Evolutionary conservation across 2,888 invertebrate species (phyloP), one percentile per base, ranked within the genome.

Genomic region (Philhelius pedissequus): DNA sequence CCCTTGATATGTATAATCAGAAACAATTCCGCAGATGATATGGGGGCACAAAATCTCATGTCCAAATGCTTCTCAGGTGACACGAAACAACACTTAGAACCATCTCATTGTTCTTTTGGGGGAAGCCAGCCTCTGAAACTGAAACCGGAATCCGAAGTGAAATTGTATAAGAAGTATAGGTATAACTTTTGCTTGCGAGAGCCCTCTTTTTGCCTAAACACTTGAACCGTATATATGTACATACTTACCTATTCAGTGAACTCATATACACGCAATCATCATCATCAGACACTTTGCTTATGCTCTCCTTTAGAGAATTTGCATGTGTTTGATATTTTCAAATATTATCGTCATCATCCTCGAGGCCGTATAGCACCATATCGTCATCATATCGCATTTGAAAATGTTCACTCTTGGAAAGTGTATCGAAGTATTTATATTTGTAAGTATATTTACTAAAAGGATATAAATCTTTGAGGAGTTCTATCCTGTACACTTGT

Each of bases 31-130:
- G 60, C 66, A 60, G 70, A 75, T 74, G 83, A 30, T 9, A 30
- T 9, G 43, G 62, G 60, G 79, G 83, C 45, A 66, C 45, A 62
- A 84, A 89, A 90, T 90, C 89, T 89, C 90, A 89, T 90, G 91
- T 91, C 90, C 90, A 91, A 91, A 91, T 90, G 90, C 89, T 91
- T 91, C 91, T 89, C 91, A 91, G 91, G 91, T 91, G 91, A 91
- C 91, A 91, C 89, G 91, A 91, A 91, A 91, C 91, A 91, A 91
- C 91, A 91, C 91, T 91, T 91, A 91, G 90, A 89, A 89, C 88
- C 87, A 88, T 87, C 87, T 86, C 87, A 86, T 87, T 87, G 87
- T 87, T 86, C 79, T 78, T 75, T 74, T 74, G 78, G 73, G 86
- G 79, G 68, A 75, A 77, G 11, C 27, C 40, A 43, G 4, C 27